A percentile compares a stretch with the other conserved stretches of the same genome.
These are phyloP conservation scores for Neelides folsomi DNA, from an alignment of 2,888 invertebrate genomes.

Conservation along the genomic window DNA sequence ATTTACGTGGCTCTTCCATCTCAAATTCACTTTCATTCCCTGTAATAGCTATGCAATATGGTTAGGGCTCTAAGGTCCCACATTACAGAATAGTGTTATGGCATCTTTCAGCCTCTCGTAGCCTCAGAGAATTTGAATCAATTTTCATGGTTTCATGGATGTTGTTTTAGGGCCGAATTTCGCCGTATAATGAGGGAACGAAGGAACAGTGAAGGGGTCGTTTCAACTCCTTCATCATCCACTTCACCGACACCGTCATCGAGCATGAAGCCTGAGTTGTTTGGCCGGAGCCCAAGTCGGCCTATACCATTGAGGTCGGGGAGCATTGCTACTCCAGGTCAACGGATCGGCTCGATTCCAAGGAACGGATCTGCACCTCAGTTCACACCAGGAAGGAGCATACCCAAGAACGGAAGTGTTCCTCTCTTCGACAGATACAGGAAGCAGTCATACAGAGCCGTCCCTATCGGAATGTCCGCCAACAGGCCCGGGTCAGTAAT, in stretches of 20 bases:
- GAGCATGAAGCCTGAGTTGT: slow-evolving; percentile 7
- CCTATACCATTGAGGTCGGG: slow-evolving; percentile 24
- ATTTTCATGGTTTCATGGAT: too few species aligned
- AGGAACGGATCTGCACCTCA: slow-evolving; percentile 33
- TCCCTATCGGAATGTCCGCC: slow-evolving; percentile 21
- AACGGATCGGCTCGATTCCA: slow-evolving; percentile 20
- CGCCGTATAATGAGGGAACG: slow-evolving; percentile 9
- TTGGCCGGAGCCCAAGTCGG: slow-evolving; percentile 18
- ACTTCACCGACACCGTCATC: slow-evolving; percentile 8
- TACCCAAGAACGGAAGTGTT: slow-evolving; percentile 74
- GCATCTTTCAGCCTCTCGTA: too few species aligned
- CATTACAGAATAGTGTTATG: too few species aligned
- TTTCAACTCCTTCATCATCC: slow-evolving; percentile 13
- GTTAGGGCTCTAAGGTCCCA: too few species aligned
- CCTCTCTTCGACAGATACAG: slow-evolving; percentile 79
- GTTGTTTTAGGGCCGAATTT: too few species aligned
- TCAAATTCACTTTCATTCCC: too few species aligned
- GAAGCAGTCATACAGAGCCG: slow-evolving; percentile 28
- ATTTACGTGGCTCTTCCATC: too few species aligned
- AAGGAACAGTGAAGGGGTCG: slow-evolving; percentile 27
- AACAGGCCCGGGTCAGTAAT: background rate
- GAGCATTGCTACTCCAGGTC: slow-evolving; percentile 12
- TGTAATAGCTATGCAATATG: too few species aligned
- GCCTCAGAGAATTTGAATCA: too few species aligned
- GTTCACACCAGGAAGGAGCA: slow-evolving; percentile 26